Conservation (phyloP, 2,888 invertebrate genomes). For the Ectemnius cavifrons region DNA sequence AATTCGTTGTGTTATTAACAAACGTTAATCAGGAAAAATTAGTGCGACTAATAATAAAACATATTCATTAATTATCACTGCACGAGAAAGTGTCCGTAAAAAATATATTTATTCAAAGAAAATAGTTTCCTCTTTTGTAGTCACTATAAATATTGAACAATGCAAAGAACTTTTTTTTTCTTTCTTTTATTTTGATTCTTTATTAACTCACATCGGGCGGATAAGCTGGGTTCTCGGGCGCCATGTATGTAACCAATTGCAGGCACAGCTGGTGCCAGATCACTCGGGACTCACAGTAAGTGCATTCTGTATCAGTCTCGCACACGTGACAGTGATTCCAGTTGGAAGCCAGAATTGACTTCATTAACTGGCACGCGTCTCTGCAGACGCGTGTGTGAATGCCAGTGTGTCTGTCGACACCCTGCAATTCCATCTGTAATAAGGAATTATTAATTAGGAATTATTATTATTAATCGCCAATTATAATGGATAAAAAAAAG, state of each 20-base stretch:
- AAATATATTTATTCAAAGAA: background rate
- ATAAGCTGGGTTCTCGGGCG: constrained; percentile 85
- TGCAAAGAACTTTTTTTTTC: background rate
- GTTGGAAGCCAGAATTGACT: constrained; percentile 86
- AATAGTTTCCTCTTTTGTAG: background rate
- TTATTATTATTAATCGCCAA: background rate
- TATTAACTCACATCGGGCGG: constrained; percentile 85
- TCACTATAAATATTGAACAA: too few relatives aligned
- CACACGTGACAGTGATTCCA: constrained; percentile 84
- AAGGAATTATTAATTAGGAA: background rate
- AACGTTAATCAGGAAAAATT: too few relatives aligned
- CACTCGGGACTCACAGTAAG: constrained; percentile 94
- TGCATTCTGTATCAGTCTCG: constrained; percentile 84
- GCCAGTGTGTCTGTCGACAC: constrained; percentile 89
- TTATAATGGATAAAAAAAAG: too few relatives aligned
- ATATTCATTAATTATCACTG: background rate
- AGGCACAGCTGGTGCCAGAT: constrained; percentile 96
- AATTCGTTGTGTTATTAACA: background rate
- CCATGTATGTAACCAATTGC: constrained; percentile 88
- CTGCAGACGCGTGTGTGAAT: constrained; percentile 87
- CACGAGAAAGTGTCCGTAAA: too few relatives aligned
- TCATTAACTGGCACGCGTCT: constrained; percentile 86
- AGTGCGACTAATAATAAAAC: background rate
- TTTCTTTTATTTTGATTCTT: background rate
- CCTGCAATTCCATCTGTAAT: constrained; percentile 88